phyloP scores from a whole-genome alignment of 2,888 invertebrate genomes.

The Priocnemis perturbator region DNA sequence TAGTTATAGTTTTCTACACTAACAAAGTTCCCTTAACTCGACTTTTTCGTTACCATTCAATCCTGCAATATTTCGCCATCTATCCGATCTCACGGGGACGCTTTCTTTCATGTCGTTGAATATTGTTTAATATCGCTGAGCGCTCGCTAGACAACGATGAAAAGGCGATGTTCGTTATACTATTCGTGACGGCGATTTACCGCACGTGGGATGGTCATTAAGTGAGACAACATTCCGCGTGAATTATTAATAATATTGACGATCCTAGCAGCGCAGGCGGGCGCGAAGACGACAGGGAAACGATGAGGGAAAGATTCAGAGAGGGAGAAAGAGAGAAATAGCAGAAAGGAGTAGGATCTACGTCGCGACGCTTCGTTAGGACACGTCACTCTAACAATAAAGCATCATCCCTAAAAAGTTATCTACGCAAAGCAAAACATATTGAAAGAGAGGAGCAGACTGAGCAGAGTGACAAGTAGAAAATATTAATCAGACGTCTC shows the following conservation, averaged over 20 bases:
- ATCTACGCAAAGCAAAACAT: background rate
- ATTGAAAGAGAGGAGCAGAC: background rate
- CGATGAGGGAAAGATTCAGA: constrained; percentile 20
- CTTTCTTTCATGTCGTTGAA: no score
- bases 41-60: no score
- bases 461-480: no score
- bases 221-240: constrained; percentile 49
- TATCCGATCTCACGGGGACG: no score
- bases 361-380: no score
- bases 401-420: no score
- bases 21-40: no score
- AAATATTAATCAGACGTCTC: background rate
- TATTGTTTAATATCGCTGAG: background rate
- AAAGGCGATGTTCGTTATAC: constrained; percentile 19
- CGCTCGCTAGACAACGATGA: constrained; percentile 1
- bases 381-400: no score
- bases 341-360: no score
- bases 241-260: constrained; percentile 57
- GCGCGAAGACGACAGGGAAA: constrained; percentile 28
- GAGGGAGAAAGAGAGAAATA: no score
- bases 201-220: constrained; percentile 48
- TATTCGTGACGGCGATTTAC: constrained; percentile 55
- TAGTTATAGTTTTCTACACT: no score
- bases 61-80: no score
- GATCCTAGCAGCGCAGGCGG: constrained; percentile 18